Evolutionary conservation across 2,888 invertebrate genomes (phyloP).

Genomic region (Lomographa bimaculata): DNA sequence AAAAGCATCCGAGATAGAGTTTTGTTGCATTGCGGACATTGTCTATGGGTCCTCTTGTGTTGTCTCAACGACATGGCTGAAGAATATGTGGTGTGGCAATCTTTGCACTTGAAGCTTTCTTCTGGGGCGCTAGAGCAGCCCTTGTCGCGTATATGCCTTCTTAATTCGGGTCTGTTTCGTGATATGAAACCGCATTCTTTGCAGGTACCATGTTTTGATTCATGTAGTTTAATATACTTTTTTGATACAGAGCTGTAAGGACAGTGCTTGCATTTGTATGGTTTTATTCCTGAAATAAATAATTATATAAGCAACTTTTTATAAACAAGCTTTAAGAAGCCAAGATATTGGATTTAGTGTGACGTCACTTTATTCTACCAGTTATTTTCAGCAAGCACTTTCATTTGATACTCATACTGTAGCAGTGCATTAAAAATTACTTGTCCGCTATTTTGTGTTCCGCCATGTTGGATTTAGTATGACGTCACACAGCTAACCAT

Average conservation of each 20-base stretch:
- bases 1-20: neutral
- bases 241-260: constrained; percentile 62
- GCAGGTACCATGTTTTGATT: constrained; percentile 55
- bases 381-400: too few relatives aligned
- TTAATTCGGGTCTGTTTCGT: constrained; percentile 41
- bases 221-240: constrained; percentile 67
- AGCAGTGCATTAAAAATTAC: too few relatives aligned
- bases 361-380: too few relatives aligned
- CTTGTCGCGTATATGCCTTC: constrained; percentile 38
- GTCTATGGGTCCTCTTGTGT: neutral
- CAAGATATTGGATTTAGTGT: too few relatives aligned
- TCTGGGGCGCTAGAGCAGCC: too few relatives aligned
- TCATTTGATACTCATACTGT: too few relatives aligned
- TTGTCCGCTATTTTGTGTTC: too few relatives aligned
- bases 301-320: too few relatives aligned
- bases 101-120: neutral
- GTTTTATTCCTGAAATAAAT: constrained; percentile 55
- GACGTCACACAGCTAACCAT: too few relatives aligned
- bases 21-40: neutral
- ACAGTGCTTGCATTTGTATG: constrained; percentile 63
- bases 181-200: constrained; percentile 55
- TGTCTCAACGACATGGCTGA: neutral
- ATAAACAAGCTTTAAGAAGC: too few relatives aligned
- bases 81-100: constrained; percentile 7
- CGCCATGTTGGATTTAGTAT: too few relatives aligned